Evolutionary conservation across 30 jellyfish, hydroid and myxozoan species (phyloP).

Genomic region (Nemopilema nomurai): DNA sequence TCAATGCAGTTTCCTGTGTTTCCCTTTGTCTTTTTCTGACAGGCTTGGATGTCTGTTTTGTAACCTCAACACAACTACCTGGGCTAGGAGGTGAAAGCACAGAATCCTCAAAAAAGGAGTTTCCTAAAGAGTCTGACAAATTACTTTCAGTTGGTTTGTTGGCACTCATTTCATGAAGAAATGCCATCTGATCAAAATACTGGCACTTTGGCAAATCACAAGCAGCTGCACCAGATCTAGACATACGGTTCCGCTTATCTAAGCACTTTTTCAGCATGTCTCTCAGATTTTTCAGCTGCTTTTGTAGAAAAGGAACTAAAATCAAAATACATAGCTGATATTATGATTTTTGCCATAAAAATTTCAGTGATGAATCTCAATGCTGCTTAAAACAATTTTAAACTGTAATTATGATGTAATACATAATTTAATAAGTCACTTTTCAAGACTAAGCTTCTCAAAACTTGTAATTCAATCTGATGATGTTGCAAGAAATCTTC

Average conservation of each 20-base stretch:
- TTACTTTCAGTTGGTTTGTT: slow-evolving; percentile 51
- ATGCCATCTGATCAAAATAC: slow-evolving; percentile 40
- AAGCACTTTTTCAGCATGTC: slow-evolving; percentile 24
- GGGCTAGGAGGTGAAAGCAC: slow-evolving; percentile 9
- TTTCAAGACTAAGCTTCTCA: background rate
- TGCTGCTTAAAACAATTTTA: background rate
- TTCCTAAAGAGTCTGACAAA: slow-evolving; percentile 25
- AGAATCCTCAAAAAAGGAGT: slow-evolving; percentile 19
- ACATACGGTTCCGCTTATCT: slow-evolving; percentile 42
- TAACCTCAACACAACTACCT: slow-evolving; percentile 6
- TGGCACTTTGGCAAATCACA: slow-evolving; percentile 44
- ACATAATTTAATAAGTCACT: background rate
- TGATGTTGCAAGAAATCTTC: background rate
- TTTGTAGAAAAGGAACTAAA: slow-evolving; percentile 20
- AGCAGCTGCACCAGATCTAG: slow-evolving; percentile 65
- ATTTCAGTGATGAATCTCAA: background rate
- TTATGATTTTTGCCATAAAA: background rate
- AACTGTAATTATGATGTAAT: background rate
- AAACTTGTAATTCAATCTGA: background rate
- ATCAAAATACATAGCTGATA: background rate
- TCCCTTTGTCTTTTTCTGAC: slow-evolving; percentile 5
- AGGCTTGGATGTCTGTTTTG: slow-evolving; percentile 8
- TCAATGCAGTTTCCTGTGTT: slow-evolving; percentile 8
- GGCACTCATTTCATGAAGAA: slow-evolving; percentile 32
- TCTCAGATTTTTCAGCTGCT: slow-evolving; percentile 38